Evolutionary conservation across 2,113 vertebrate species (phyloP).

Genomic region (Caloenas nicobarica): DNA sequence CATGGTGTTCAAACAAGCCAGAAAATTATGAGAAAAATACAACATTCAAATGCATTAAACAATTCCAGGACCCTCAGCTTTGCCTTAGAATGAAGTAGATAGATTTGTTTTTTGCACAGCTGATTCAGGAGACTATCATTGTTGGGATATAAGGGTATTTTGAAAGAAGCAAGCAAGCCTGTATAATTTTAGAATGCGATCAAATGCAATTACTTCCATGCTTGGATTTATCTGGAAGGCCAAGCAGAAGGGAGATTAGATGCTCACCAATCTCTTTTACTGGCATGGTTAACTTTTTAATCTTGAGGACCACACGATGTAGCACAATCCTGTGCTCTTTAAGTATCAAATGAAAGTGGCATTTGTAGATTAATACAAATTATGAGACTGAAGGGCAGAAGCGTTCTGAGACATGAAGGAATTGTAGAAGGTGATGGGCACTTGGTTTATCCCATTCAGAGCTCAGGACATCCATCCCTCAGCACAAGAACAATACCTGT

Average conservation of each 20-base stretch:
- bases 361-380: not conserved
- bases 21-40: not conserved
- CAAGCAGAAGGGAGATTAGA: conserved; percentile 8
- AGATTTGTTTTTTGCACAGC: not conserved
- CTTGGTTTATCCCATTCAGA: not conserved
- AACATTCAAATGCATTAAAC: not conserved
- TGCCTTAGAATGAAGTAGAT: not conserved
- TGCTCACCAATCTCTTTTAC: not conserved
- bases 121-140: not conserved
- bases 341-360: not conserved
- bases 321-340: not conserved
- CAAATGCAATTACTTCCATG: not conserved
- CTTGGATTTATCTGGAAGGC: conserved; percentile 28
- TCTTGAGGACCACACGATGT: not conserved
- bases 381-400: not conserved
- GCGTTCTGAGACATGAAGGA: not conserved
- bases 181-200: conserved; percentile 16
- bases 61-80: not conserved
- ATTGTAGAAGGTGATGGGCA: not conserved
- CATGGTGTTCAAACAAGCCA: not conserved
- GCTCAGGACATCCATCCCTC: not conserved
- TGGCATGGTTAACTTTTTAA: not conserved
- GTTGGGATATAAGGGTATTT: not conserved
- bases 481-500: not conserved
- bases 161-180: not conserved